Percentiles rank a stretch among this genome's conserved stretches.
These are phyloP conservation scores for Rotaria macrura DNA, from an alignment of 2,888 invertebrate genomes.

Conservation along the genomic window DNA sequence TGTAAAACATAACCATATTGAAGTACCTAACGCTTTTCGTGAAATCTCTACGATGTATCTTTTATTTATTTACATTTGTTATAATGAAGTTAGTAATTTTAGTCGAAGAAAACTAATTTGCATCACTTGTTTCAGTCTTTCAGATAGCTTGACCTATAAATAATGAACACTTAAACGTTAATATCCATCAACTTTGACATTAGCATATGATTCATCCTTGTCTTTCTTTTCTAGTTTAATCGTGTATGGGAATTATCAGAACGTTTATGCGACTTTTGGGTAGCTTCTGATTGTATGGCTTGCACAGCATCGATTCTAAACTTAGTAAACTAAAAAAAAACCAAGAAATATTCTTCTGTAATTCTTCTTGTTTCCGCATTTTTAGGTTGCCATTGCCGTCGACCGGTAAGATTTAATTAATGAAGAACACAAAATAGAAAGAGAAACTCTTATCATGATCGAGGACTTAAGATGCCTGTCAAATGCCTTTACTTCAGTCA, in stretches of 20 bases:
- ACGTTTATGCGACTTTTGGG: constrained; percentile 52
- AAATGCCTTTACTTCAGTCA: no score
- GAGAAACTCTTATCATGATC: background rate
- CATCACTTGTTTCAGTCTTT: background rate
- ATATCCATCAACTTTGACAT: background rate
- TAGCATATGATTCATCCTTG: background rate
- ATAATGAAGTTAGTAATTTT: background rate
- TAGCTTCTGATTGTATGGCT: constrained; percentile 52
- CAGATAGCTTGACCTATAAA: background rate
- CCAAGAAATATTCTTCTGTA: background rate
- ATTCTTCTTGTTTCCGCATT: background rate
- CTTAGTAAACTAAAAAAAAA: constrained; percentile 52
- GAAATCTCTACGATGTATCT: no score
- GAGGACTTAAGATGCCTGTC: background rate
- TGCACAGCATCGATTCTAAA: constrained; percentile 54
- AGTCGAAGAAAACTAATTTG: background rate
- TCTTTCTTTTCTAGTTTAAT: constrained; percentile 18
- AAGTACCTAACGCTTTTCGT: background rate
- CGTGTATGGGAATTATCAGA: constrained; percentile 49
- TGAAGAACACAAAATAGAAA: background rate
- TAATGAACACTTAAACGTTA: background rate
- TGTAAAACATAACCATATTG: background rate
- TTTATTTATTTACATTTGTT: no score
- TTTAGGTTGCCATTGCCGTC: background rate
- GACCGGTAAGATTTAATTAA: constrained; percentile 1